phyloP scores from a whole-genome alignment of 2,888 invertebrate species.

The Dinocampus coccinellae region DNA sequence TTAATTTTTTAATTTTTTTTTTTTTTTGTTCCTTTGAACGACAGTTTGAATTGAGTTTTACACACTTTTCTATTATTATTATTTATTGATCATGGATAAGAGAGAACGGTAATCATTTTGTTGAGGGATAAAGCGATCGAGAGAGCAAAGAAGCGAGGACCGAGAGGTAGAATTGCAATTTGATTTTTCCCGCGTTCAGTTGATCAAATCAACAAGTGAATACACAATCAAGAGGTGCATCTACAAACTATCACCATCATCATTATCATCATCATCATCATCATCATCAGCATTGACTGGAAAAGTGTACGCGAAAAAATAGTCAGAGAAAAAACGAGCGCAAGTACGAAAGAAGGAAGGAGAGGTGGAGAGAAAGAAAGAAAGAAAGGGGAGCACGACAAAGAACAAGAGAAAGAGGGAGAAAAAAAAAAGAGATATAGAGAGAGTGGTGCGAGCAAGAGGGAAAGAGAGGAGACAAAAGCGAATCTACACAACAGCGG shows the following conservation, averaged over 20 bases:
- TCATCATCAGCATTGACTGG: background rate
- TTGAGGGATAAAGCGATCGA: conserved; percentile 40
- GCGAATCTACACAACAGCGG: conserved; percentile 16
- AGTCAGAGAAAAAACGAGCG: background rate
- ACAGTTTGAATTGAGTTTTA: too few species aligned
- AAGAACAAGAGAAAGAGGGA: conserved; percentile 18
- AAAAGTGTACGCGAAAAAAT: conserved; percentile 14
- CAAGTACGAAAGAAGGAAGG: background rate
- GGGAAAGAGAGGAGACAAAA: conserved; percentile 30
- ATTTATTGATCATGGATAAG: background rate
- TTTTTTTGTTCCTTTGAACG: background rate
- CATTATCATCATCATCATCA: background rate
- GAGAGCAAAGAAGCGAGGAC: background rate
- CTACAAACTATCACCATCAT: background rate
- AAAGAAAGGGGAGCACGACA: background rate
- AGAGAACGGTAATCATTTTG: conserved; percentile 42
- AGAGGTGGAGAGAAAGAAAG: conserved; percentile 4
- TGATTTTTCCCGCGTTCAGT: conserved; percentile 27
- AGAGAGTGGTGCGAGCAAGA: conserved; percentile 22
- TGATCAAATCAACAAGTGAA: background rate
- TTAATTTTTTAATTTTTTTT: background rate
- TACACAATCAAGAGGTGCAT: background rate
- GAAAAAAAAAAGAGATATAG: conserved; percentile 26
- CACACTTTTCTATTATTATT: too few species aligned
- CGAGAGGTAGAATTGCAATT: background rate